Percentiles rank a stretch among this genome's conserved stretches.
phyloP scores from a whole-genome alignment of 2,113 vertebrate species.

The Canis aureus region DNA sequence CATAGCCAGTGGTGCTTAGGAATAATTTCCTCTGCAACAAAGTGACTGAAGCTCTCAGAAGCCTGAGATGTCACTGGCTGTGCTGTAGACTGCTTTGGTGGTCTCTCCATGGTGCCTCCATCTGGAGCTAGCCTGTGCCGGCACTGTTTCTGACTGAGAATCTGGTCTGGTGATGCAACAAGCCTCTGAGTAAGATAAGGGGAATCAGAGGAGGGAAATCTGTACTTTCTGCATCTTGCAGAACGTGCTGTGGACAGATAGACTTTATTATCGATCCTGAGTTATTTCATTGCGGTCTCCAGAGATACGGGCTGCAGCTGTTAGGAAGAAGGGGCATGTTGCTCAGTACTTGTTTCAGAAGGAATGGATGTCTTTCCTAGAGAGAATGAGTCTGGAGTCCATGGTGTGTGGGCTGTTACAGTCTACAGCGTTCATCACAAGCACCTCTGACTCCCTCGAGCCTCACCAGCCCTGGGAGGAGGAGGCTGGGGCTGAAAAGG shows the following conservation, averaged over 20 bases:
- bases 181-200: background rate
- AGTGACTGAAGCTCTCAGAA: background rate
- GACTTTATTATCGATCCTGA: background rate
- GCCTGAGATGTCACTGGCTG: background rate
- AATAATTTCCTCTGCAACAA: background rate
- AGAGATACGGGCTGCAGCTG: background rate
- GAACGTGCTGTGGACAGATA: accelerated
- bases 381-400: accelerated
- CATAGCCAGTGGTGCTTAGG: accelerated
- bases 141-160: background rate
- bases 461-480: background rate
- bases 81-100: accelerated
- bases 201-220: background rate
- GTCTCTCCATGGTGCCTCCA: background rate
- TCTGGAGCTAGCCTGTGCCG: too few species aligned
- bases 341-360: background rate
- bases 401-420: background rate
- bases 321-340: background rate
- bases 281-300: background rate
- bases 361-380: background rate
- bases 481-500: background rate
- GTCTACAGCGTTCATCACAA: accelerated
- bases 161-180: background rate
- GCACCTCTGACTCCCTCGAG: background rate
- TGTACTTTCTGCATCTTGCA: background rate